A percentile compares a stretch with the other conserved stretches of the same genome.
Conservation (phyloP, 2,888 invertebrate genomes). For the Campoplex capitator region DNA sequence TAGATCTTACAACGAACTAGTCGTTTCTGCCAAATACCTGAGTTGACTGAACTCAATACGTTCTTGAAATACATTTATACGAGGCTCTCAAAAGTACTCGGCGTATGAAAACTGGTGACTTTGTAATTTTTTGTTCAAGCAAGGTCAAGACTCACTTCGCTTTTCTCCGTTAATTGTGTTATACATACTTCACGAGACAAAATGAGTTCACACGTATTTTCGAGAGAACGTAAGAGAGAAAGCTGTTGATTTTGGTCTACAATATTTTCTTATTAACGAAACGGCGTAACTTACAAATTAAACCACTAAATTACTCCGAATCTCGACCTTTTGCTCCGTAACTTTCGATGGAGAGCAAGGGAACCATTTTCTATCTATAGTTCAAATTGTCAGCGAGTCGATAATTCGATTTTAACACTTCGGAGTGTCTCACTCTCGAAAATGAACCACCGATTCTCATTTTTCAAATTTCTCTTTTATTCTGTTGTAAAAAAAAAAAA, state of each 20-base stretch:
- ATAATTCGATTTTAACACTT: constrained; percentile 57
- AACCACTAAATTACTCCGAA: background rate
- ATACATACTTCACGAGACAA: background rate
- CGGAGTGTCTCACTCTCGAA: constrained; percentile 34
- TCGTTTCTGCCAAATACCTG: background rate
- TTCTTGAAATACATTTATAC: constrained; percentile 53
- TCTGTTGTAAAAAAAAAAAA: background rate
- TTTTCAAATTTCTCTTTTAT: constrained; percentile 1
- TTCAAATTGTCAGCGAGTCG: constrained; percentile 30
- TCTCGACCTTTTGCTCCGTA: background rate
- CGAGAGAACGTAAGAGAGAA: constrained; percentile 45
- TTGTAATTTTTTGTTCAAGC: constrained; percentile 74
- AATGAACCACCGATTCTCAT: background rate
- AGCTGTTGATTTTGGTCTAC: constrained; percentile 20
- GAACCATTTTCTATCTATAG: background rate
- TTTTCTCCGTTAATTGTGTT: constrained; percentile 69
- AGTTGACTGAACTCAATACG: constrained; percentile 32
- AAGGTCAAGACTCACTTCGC: constrained; percentile 72
- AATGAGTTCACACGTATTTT: constrained; percentile 43
- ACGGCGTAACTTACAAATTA: background rate
- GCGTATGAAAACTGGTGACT: constrained; percentile 34
- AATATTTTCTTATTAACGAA: background rate
- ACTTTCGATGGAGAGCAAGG: background rate
- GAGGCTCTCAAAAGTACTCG: constrained; percentile 1
- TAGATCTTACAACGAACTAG: background rate